Evolutionary conservation across 2,113 vertebrate genomes (phyloP).

Genomic region (Emydura subglobosa): DNA sequence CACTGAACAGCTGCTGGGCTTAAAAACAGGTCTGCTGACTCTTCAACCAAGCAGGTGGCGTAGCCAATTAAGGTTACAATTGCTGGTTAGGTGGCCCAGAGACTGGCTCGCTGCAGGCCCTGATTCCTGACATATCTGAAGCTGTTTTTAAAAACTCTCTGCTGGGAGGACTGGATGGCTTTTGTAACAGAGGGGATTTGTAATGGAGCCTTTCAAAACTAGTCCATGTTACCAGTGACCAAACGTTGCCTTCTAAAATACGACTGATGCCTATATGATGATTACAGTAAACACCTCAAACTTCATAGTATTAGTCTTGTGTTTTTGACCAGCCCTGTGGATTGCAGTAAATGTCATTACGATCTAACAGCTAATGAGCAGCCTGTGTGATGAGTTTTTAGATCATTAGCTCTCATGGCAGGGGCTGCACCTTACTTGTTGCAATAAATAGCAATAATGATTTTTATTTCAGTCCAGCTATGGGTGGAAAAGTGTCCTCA

Average conservation of each 20-base stretch:
- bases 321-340: conserved; percentile 36
- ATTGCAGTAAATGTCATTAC: conserved; percentile 32
- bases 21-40: too few species aligned
- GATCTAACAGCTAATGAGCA: conserved; percentile 58
- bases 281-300: conserved; percentile 9
- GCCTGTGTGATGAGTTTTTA: conserved; percentile 68
- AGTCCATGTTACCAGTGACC: background rate
- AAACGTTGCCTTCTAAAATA: background rate
- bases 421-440: background rate
- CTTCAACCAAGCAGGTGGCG: too few species aligned
- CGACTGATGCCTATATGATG: background rate
- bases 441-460: background rate
- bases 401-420: conserved; percentile 61
- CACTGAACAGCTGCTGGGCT: too few species aligned
- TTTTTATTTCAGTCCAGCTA: background rate
- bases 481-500: background rate
- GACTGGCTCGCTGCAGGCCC: background rate
- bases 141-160: background rate
- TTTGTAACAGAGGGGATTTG: background rate
- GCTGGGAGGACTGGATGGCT: background rate
- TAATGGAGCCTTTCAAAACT: background rate
- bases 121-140: background rate
- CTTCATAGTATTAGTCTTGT: conserved; percentile 40
- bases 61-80: too few species aligned
- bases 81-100: too few species aligned